phyloP scores from a whole-genome alignment of 2,888 invertebrate genomes.

The Thera obeliscata region DNA sequence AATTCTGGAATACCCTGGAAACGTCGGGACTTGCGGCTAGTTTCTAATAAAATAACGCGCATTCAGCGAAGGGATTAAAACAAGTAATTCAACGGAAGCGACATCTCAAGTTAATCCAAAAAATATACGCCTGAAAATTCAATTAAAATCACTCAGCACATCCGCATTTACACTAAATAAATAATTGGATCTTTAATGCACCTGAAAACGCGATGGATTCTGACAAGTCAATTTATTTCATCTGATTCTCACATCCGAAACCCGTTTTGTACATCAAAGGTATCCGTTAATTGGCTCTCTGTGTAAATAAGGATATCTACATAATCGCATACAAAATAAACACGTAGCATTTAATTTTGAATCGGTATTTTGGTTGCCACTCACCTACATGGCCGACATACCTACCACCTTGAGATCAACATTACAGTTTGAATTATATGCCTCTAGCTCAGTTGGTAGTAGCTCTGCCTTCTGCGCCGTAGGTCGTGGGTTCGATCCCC shows the following conservation, averaged over 20 bases:
- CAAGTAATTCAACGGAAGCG: background rate
- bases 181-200: conserved; percentile 64
- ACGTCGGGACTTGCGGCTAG: too few species aligned
- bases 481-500: too few species aligned
- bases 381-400: conserved; percentile 31
- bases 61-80: background rate
- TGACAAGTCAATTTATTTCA: conserved; percentile 77
- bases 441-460: too few species aligned
- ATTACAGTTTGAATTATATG: conserved; percentile 7
- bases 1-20: too few species aligned
- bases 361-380: conserved; percentile 30
- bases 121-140: conserved; percentile 7
- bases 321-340: conserved; percentile 45
- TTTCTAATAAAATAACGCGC: background rate
- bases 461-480: too few species aligned
- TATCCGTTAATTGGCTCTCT: conserved; percentile 70
- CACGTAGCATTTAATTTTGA: conserved; percentile 33
- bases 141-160: conserved; percentile 30
- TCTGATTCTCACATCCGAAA: conserved; percentile 69
- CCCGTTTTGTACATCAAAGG: conserved; percentile 76
- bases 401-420: conserved; percentile 16
- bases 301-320: conserved; percentile 50
- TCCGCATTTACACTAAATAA: conserved; percentile 53
- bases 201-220: conserved; percentile 58
- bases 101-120: conserved; percentile 2